These are phyloP conservation scores for Hipposideros armiger DNA, from an alignment of 2,113 vertebrate species.

Conservation along the genomic window DNA sequence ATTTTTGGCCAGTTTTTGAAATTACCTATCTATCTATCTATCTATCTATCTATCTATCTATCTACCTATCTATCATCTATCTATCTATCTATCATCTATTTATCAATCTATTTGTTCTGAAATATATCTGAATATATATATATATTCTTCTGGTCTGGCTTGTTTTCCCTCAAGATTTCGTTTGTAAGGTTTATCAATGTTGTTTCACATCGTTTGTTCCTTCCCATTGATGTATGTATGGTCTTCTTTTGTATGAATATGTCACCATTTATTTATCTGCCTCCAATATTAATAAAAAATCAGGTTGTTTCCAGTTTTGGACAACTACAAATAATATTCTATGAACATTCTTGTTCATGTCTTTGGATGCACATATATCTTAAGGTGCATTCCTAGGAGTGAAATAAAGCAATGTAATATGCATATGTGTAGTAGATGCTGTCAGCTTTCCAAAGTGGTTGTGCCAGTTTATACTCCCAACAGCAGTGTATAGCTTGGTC, in stretches of 20 bases:
- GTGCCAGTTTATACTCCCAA: not conserved
- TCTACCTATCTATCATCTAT: no score
- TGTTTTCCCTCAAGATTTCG: not conserved
- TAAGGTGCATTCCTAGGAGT: not conserved
- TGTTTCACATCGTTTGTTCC: not conserved
- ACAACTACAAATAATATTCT: not conserved
- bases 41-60: no score
- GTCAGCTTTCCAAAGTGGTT: not conserved
- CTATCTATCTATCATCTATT: no score
- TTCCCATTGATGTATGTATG: not conserved
- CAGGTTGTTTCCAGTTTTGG: not conserved
- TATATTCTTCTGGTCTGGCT: not conserved
- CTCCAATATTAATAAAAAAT: not conserved
- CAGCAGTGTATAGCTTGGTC: not conserved
- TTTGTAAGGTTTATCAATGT: not conserved
- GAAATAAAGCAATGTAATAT: not conserved
- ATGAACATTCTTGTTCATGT: not conserved
- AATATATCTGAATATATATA: no score
- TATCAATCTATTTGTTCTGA: no score
- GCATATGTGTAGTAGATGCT: not conserved
- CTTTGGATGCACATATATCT: not conserved
- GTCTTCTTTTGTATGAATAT: not conserved
- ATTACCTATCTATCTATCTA: no score
- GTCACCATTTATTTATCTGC: not conserved
- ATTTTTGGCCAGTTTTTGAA: not conserved